phyloP scores from a whole-genome alignment of 2,797 vertebrate genomes.

The Hylomyscus alleni region DNA sequence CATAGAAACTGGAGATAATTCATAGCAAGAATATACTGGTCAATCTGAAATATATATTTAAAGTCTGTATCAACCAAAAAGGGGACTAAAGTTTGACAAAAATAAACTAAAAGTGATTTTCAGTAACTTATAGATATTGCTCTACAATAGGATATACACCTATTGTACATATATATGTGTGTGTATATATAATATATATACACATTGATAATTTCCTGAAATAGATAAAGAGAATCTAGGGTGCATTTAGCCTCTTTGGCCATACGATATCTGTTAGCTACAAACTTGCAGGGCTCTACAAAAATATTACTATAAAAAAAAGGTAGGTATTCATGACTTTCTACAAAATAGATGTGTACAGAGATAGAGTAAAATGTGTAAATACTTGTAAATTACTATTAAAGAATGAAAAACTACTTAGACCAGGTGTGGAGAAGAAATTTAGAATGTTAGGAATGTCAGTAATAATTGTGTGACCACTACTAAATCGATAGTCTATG shows the following conservation, averaged over 20 bases:
- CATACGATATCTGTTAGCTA: conserved; percentile 61
- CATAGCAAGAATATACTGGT: conserved; percentile 6
- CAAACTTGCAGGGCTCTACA: conserved; percentile 73
- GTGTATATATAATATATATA: neutral
- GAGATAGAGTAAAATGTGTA: neutral
- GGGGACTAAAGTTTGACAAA: conserved; percentile 81
- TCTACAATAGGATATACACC: conserved; percentile 9
- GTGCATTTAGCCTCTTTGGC: conserved; percentile 66
- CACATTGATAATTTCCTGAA: neutral
- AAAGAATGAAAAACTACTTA: neutral
- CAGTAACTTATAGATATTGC: conserved; percentile 74
- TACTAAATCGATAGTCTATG: neutral
- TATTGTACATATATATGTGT: neutral
- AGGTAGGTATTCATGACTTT: conserved; percentile 43
- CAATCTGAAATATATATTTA: conserved; percentile 69
- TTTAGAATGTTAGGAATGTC: conserved; percentile 15
- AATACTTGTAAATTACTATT: neutral
- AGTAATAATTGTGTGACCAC: neutral
- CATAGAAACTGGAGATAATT: conserved; percentile 67
- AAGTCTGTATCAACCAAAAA: conserved; percentile 63
- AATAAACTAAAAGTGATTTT: conserved; percentile 78
- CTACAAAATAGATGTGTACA: conserved; percentile 11
- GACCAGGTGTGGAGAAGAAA: neutral
- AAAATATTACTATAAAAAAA: conserved; percentile 1
- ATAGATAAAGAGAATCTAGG: conserved; percentile 72